These are phyloP conservation scores for Leucopsar rothschildi DNA, from an alignment of 2,113 vertebrate genomes.

Conservation along the genomic window DNA sequence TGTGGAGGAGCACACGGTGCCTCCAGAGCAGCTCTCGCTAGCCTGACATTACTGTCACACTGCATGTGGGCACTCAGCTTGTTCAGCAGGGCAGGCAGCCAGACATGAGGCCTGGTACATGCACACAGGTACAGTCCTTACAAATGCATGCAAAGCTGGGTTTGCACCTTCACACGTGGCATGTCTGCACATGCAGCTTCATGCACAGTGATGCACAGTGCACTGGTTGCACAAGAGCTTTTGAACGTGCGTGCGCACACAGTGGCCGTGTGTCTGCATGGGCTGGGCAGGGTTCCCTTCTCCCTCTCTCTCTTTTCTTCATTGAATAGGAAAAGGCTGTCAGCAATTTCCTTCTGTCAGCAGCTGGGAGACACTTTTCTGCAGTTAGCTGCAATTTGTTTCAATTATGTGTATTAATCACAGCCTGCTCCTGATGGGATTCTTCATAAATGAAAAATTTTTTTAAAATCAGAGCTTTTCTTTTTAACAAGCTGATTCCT, in stretches of 20 bases:
- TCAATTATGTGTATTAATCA: constrained; percentile 82
- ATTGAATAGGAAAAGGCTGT: constrained; percentile 66
- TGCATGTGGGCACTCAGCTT: rapidly evolving
- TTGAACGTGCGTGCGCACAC: neutral
- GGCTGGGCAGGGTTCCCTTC: neutral
- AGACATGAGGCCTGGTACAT: rapidly evolving
- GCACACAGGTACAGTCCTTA: rapidly evolving
- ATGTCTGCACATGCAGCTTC: neutral
- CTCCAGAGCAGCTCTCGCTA: neutral
- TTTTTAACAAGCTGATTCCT: constrained; percentile 59
- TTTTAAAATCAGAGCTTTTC: constrained; percentile 41
- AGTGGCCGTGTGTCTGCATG: neutral
- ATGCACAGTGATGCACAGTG: rapidly evolving
- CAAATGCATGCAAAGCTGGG: neutral
- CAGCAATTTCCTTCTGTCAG: constrained; percentile 76
- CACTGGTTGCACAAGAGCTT: rapidly evolving
- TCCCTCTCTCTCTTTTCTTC: neutral
- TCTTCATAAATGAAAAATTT: constrained; percentile 47
- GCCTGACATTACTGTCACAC: rapidly evolving
- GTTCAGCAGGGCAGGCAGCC: neutral
- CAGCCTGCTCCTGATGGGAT: constrained; percentile 70
- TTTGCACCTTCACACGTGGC: neutral
- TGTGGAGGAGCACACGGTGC: neutral
- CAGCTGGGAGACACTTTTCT: constrained; percentile 78
- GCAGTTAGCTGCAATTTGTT: constrained; percentile 79